Conservation (phyloP, 1,140 invertebrate genomes). For the Augochlora pura region DNA sequence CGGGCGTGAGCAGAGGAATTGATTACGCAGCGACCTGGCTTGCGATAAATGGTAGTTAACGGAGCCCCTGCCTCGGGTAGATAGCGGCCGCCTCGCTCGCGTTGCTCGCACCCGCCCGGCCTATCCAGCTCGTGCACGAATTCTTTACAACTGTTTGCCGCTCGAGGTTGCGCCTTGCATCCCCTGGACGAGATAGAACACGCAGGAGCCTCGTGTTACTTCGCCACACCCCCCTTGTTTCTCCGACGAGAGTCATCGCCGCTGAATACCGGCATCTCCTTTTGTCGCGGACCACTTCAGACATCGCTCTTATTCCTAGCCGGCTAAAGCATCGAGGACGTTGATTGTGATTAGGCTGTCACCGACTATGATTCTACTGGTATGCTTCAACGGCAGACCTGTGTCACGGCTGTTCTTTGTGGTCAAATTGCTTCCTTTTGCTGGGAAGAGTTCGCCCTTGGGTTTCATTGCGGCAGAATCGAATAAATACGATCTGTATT, state of each 20-base stretch:
- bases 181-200: slow-evolving; percentile 70
- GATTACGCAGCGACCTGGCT: slow-evolving; percentile 66
- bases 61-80: slow-evolving; percentile 61
- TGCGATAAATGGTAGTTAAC: slow-evolving; percentile 67
- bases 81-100: slow-evolving; percentile 59
- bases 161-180: slow-evolving; percentile 58
- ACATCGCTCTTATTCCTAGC: background rate
- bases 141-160: slow-evolving; percentile 76
- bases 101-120: slow-evolving; percentile 7
- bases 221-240: background rate
- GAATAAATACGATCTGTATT: no score
- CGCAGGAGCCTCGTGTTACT: slow-evolving; percentile 52
- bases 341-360: slow-evolving; percentile 63
- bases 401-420: no score
- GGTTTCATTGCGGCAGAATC: no score
- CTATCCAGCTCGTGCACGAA: slow-evolving; percentile 44
- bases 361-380: slow-evolving; percentile 17
- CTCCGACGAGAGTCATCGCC: slow-evolving; percentile 7
- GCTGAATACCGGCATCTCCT: slow-evolving; percentile 34
- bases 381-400: background rate
- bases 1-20: slow-evolving; percentile 62
- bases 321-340: slow-evolving; percentile 23
- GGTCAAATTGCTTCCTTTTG: no score
- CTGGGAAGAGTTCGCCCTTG: no score
- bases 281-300: slow-evolving; percentile 32